These are phyloP conservation scores for Syrphus vitripennis DNA, from an alignment of 2,888 invertebrate species.

Conservation along the genomic window DNA sequence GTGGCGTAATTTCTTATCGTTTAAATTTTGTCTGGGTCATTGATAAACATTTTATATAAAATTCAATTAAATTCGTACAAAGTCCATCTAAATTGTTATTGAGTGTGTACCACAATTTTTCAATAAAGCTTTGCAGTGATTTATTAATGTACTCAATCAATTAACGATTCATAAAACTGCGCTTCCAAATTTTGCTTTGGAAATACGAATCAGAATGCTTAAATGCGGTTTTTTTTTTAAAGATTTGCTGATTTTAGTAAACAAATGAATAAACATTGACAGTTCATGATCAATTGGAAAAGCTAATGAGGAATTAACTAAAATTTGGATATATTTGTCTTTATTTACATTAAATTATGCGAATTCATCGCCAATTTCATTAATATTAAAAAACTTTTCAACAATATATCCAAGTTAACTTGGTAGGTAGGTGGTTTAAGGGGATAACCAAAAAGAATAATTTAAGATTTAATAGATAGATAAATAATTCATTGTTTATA, in stretches of 20 bases:
- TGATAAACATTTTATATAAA: neutral
- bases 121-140: neutral
- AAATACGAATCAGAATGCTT: neutral
- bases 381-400: too few species aligned
- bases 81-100: neutral
- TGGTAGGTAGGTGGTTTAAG: too few species aligned
- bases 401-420: too few species aligned
- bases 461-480: too few species aligned
- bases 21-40: neutral
- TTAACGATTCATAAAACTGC: slow-evolving; percentile 1
- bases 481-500: too few species aligned
- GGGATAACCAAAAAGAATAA: too few species aligned
- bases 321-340: too few species aligned
- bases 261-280: neutral
- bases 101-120: neutral
- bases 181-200: neutral
- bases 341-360: too few species aligned
- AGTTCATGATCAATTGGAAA: neutral
- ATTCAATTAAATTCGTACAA: neutral
- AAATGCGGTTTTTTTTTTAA: neutral
- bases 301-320: too few species aligned
- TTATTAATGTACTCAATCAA: slow-evolving; percentile 1
- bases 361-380: too few species aligned
- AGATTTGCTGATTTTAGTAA: neutral
- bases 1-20: neutral